A percentile compares a stretch with the other conserved stretches of the same genome.
These are phyloP conservation scores for Etheostoma spectabile DNA, from an alignment of 2,113 vertebrate species.

Conservation along the genomic window DNA sequence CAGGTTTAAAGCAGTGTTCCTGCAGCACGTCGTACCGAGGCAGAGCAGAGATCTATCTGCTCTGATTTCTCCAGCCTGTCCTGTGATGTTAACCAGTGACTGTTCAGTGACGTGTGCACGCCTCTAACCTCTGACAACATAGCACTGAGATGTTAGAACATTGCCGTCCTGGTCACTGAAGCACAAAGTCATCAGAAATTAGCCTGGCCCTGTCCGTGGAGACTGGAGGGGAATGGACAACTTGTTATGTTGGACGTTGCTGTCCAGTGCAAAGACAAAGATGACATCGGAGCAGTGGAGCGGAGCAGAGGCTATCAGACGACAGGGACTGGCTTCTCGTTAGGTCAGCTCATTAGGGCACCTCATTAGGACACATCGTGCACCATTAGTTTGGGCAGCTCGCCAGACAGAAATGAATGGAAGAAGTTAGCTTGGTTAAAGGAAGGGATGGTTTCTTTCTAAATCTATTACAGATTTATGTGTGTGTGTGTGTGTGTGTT, in stretches of 20 bases:
- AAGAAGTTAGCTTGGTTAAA: conserved; percentile 20
- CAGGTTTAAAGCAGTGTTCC: not conserved
- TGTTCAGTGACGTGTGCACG: not conserved
- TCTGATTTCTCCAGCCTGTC: not conserved
- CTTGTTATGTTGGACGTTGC: not conserved
- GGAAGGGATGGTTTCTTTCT: conserved; percentile 17
- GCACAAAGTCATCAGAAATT: conserved; percentile 3
- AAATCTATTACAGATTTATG: conserved; percentile 23
- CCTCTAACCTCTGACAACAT: not conserved
- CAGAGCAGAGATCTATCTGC: not conserved
- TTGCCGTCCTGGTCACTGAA: not conserved
- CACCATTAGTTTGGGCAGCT: conserved; percentile 46
- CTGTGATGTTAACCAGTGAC: not conserved
- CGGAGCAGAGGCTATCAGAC: conserved; percentile 8
- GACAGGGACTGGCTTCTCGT: conserved; percentile 8
- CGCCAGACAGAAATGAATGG: conserved; percentile 47
- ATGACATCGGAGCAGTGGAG: not conserved
- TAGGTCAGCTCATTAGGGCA: conserved; percentile 40
- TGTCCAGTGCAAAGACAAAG: conserved; percentile 1
- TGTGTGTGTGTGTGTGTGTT: conserved; percentile 10
- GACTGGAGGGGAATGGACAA: not conserved
- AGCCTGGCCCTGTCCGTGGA: conserved; percentile 1
- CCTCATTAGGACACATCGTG: conserved; percentile 52
- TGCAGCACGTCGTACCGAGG: not conserved
- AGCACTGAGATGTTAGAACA: not conserved